phyloP scores from a whole-genome alignment of 2,888 invertebrate species.

The Quadriops clusia region DNA sequence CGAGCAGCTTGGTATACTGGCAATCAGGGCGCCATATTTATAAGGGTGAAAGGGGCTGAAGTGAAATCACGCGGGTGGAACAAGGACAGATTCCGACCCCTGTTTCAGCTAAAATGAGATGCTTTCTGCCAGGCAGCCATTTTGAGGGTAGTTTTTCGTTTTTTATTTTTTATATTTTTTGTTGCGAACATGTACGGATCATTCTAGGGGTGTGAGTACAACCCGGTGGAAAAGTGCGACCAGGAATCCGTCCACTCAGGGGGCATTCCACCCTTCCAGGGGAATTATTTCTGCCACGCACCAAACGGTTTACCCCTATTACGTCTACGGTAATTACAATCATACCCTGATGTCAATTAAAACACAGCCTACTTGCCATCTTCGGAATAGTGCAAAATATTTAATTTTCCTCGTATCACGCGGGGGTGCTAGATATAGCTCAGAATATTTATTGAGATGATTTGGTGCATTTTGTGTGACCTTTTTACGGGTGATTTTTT shows the following conservation, averaged over 20 bases:
- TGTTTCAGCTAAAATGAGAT: slow-evolving; percentile 41
- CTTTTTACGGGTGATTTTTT: no score
- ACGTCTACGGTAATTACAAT: slow-evolving; percentile 31
- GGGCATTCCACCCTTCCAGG: slow-evolving; percentile 4
- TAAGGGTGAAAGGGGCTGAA: slow-evolving; percentile 40
- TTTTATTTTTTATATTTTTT: slow-evolving; percentile 29
- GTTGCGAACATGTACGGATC: slow-evolving; percentile 37
- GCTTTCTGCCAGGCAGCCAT: slow-evolving; percentile 53
- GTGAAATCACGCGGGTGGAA: slow-evolving; percentile 39
- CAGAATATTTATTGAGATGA: no score
- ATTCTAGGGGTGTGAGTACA: slow-evolving; percentile 36
- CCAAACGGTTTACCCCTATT: slow-evolving; percentile 29
- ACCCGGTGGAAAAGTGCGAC: slow-evolving; percentile 29
- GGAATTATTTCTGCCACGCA: slow-evolving; percentile 16
- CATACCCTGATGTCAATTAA: slow-evolving; percentile 29
- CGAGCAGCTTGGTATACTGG: slow-evolving; percentile 38
- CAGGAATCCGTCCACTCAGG: slow-evolving; percentile 13
- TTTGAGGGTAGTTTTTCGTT: slow-evolving; percentile 56
- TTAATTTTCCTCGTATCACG: no score
- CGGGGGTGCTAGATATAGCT: no score
- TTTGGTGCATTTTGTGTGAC: no score
- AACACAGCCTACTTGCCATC: slow-evolving; percentile 25
- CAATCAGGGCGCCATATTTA: slow-evolving; percentile 43
- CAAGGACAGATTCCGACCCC: slow-evolving; percentile 38
- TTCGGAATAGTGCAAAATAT: no score